phyloP scores from a whole-genome alignment of 2,113 vertebrate genomes.

The Progne subis region DNA sequence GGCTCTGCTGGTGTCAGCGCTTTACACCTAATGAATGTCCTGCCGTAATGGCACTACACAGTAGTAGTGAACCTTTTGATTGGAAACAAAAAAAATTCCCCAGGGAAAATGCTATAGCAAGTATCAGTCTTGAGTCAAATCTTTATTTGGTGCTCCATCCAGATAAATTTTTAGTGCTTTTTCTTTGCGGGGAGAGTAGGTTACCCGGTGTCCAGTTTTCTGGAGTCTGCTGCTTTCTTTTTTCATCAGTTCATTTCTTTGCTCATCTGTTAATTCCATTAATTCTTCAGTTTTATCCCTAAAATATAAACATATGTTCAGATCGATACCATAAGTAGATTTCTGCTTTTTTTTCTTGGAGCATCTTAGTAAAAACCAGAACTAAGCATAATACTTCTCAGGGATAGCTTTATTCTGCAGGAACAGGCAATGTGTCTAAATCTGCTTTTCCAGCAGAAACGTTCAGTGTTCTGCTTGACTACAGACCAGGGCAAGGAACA shows the following conservation, averaged over 20 bases:
- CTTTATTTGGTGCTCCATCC: conserved; percentile 94
- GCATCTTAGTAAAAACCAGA: neutral
- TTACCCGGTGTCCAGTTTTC: conserved; percentile 95
- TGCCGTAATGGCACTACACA: conserved; percentile 78
- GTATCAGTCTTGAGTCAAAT: conserved; percentile 91
- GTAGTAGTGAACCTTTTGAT: conserved; percentile 79
- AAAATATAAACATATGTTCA: neutral
- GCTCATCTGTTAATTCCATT: conserved; percentile 93
- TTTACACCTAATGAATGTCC: conserved; percentile 79
- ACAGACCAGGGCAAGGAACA: neutral
- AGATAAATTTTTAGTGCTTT: conserved; percentile 99
- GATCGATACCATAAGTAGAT: neutral
- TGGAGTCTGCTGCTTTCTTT: conserved; percentile 97
- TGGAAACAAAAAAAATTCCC: conserved; percentile 70
- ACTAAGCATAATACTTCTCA: neutral
- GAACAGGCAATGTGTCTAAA: neutral
- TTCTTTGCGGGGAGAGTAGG: conserved; percentile 97
- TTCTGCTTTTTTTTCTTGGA: neutral
- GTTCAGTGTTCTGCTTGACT: neutral
- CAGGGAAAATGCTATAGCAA: conserved; percentile 73
- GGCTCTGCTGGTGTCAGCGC: conserved; percentile 83
- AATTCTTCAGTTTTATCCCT: conserved; percentile 93
- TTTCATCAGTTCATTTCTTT: conserved; percentile 96
- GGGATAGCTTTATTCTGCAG: neutral
- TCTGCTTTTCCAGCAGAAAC: neutral